These are phyloP conservation scores for Eremophila alpestris DNA, from an alignment of 2,797 vertebrate species.

Conservation along the genomic window DNA sequence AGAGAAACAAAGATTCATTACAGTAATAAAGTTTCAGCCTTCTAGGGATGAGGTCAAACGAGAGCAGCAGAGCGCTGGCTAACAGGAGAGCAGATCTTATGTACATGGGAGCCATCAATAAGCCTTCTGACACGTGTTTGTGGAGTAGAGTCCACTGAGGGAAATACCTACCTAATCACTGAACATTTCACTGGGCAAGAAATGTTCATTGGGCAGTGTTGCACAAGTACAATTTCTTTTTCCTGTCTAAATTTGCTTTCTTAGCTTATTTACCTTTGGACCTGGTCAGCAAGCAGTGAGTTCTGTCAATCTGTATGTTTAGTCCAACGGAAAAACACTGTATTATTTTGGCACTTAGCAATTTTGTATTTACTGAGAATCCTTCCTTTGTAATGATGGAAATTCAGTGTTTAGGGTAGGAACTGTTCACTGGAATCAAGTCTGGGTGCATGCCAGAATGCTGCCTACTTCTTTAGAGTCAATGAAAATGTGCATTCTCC, in stretches of 20 bases:
- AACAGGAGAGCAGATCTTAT: neutral
- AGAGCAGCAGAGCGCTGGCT: neutral
- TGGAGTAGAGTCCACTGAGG: neutral
- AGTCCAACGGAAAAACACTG: neutral
- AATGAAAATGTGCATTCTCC: neutral
- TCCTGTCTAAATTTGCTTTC: neutral
- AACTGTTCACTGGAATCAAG: neutral
- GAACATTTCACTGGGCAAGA: neutral
- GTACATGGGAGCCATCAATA: neutral
- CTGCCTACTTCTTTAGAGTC: neutral
- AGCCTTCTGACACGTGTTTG: neutral
- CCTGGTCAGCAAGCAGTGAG: neutral
- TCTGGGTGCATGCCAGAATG: neutral
- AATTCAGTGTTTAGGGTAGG: neutral
- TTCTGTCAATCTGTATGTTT: neutral
- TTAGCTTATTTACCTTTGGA: neutral
- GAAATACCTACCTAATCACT: neutral
- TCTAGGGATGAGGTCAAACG: conserved; percentile 51
- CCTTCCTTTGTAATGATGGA: neutral
- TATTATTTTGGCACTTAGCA: neutral
- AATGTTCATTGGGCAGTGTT: neutral
- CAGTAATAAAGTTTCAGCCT: conserved; percentile 50
- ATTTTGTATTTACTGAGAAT: neutral
- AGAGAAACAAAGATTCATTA: conserved; percentile 56
- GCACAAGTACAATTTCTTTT: neutral